Evolutionary conservation across 2,113 vertebrate genomes (phyloP).

Genomic region (Stictonetta naevosa): DNA sequence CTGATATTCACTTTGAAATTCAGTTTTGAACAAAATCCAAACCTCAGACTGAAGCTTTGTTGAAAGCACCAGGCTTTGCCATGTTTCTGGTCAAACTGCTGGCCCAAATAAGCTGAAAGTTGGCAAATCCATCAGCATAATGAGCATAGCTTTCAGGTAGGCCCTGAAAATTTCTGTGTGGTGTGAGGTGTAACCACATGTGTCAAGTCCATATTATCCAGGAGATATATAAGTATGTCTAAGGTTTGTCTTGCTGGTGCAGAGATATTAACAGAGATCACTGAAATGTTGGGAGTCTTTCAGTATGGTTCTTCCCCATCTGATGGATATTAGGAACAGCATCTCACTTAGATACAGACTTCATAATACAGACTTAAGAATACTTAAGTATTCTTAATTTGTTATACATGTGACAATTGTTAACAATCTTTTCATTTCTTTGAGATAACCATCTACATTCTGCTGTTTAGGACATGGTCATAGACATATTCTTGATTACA

Average conservation of each 20-base stretch:
- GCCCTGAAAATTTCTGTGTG: background rate
- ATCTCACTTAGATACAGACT: background rate
- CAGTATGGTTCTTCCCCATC: background rate
- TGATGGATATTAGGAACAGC: background rate
- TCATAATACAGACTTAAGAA: background rate
- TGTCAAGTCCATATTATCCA: background rate
- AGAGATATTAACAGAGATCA: background rate
- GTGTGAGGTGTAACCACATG: background rate
- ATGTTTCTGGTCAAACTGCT: background rate
- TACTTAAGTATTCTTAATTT: background rate
- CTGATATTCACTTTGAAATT: conserved; percentile 4
- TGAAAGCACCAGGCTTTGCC: conserved; percentile 6
- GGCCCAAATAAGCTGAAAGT: background rate
- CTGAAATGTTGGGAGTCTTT: background rate
- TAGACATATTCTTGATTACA: background rate
- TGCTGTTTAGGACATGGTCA: accelerated
- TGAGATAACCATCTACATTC: background rate
- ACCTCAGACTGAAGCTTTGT: background rate
- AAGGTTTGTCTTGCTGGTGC: background rate
- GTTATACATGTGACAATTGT: background rate
- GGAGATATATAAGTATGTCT: background rate
- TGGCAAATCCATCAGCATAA: background rate
- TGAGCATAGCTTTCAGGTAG: background rate
- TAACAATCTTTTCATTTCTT: background rate
- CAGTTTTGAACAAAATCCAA: conserved; percentile 1